Evolutionary conservation across 2,888 invertebrate genomes (phyloP), one percentile per base, ranked within the genome.

Genomic region (Parascotia fuliginaria): DNA sequence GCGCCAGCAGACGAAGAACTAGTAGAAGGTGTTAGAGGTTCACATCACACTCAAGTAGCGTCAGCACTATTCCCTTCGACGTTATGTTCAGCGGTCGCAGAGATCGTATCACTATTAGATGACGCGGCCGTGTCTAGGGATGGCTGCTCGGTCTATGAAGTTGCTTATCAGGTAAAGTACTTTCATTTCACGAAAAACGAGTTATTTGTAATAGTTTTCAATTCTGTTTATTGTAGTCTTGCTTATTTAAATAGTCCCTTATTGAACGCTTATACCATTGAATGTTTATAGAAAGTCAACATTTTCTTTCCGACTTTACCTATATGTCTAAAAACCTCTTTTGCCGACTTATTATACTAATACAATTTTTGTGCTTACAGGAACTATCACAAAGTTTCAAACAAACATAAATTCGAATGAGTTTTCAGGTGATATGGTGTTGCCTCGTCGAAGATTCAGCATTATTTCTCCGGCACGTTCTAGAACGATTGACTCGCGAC

Each of bases 371-470:
- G n/a, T n/a, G n/a, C 19, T 19, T 19, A 19, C 19, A 19, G 5
- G 19, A 19, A 5, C 19, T 19, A 5, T 19, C 19, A 19, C 24
- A 1, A 7, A 7, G 24, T 7, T 3, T 6, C 7, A 1, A 24
- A 6, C 1, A 6, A 7, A 24, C 1, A 28, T 4, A 11, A 11
- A 11, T 11, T 2, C 11, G 6, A 7, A 9, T 13, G 28, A 36
- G 16, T 13, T 43, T 39, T 19, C 88, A 97, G 95, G 97, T 98
- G 0, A 98, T 99, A 65, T 99, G 99, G 99, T 96, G 96, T 57
- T 99, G 99, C 80, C 93, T 99, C 34, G 99, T 99, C 0, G 99
- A 99, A 92, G 99, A 99, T 77, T 98, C 99, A 0, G 97, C 98
- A 0, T 87, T 99, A 0, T 99, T 99, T 85, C 92, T 99, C 31